A percentile compares a stretch with the other conserved stretches of the same genome.
Conservation (phyloP, 2,888 invertebrate species). For the Blastobasis lacticolella region DNA sequence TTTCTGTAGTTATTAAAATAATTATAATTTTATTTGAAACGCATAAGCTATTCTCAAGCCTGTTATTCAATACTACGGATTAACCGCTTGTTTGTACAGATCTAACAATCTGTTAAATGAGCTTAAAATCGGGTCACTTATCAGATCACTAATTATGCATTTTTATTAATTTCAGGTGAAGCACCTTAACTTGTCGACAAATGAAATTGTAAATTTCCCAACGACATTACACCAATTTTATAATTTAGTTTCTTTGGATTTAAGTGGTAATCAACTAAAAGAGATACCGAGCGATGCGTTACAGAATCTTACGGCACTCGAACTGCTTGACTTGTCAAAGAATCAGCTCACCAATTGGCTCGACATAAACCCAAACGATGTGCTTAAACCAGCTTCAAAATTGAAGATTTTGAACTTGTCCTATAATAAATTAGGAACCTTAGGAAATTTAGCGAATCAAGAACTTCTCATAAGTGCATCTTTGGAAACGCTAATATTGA, state of each 20-base stretch:
- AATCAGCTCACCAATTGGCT: conserved; percentile 77
- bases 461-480: conserved; percentile 74
- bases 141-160: neutral
- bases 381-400: conserved; percentile 59
- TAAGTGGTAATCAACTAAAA: conserved; percentile 68
- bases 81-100: no score
- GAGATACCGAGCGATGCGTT: conserved; percentile 62
- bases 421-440: conserved; percentile 72
- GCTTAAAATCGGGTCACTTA: no score
- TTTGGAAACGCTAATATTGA: conserved; percentile 74
- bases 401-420: conserved; percentile 78
- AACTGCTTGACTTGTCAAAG: conserved; percentile 75
- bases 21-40: no score
- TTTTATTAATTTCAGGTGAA: conserved; percentile 67
- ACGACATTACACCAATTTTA: conserved; percentile 33
- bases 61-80: no score
- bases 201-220: conserved; percentile 75
- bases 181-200: conserved; percentile 78
- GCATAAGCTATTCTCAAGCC: no score
- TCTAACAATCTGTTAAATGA: no score
- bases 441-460: conserved; percentile 61
- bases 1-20: no score
- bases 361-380: conserved; percentile 68
- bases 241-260: conserved; percentile 43
- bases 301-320: conserved; percentile 68